These are phyloP conservation scores for Scarus forsteni DNA, from an alignment of 2,797 vertebrate genomes.

Conservation along the genomic window DNA sequence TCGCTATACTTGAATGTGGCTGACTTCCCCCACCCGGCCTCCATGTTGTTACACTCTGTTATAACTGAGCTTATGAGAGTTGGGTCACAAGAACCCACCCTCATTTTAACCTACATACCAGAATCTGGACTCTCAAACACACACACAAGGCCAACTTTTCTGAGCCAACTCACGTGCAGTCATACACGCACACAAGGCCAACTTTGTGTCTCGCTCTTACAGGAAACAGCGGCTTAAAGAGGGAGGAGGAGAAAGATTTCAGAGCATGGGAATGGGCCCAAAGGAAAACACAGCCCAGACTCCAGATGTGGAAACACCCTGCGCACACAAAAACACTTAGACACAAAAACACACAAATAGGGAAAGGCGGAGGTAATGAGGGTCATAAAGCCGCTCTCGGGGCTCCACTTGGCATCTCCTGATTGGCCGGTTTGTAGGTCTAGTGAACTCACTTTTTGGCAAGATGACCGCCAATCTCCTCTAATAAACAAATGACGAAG, in stretches of 20 bases:
- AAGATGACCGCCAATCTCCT: conserved; percentile 38
- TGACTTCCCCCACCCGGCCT: neutral
- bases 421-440: conserved; percentile 72
- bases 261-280: conserved; percentile 73
- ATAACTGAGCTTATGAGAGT: conserved; percentile 36
- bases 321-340: conserved; percentile 40
- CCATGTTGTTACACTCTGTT: conserved; percentile 40
- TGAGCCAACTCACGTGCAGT: conserved; percentile 52
- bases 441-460: conserved; percentile 62
- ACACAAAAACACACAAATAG: conserved; percentile 42
- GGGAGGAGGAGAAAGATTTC: conserved; percentile 57
- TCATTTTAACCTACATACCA: conserved; percentile 69
- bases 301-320: conserved; percentile 83
- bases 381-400: conserved; percentile 51
- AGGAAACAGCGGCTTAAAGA: conserved; percentile 73
- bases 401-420: conserved; percentile 72
- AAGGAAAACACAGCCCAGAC: conserved; percentile 79
- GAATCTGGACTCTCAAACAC: conserved; percentile 34
- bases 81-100: conserved; percentile 49
- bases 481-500: conserved; percentile 38
- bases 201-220: conserved; percentile 61
- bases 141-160: conserved; percentile 17
- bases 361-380: conserved; percentile 60
- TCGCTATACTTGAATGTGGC: conserved; percentile 46
- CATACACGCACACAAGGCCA: conserved; percentile 25